phyloP scores from a whole-genome alignment of 2,888 invertebrate genomes.

The Frankliniella fusca region DNA sequence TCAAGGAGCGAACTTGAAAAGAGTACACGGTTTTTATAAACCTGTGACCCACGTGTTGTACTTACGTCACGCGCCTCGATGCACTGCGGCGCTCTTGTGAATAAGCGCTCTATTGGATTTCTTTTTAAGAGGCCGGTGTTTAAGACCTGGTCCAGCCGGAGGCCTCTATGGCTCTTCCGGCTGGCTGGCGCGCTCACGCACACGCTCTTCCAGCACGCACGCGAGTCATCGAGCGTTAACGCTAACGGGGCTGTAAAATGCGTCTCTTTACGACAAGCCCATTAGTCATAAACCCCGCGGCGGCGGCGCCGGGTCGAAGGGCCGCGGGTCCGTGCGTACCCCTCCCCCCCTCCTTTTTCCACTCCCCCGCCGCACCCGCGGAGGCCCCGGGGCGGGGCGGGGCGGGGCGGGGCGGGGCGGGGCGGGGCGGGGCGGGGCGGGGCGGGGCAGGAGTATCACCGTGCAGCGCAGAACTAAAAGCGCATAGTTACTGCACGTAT shows the following conservation, averaged over 20 bases:
- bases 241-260: slow-evolving; percentile 15
- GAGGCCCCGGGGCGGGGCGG: no score
- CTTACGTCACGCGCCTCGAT: no score
- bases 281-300: slow-evolving; percentile 11
- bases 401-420: no score
- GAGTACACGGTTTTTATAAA: no score
- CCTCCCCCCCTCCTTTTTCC: background rate
- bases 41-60: no score
- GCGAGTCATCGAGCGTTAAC: background rate
- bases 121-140: background rate
- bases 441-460: background rate
- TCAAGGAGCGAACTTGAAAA: no score
- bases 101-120: background rate
- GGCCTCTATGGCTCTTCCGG: no score
- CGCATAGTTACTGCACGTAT: background rate
- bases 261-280: slow-evolving; percentile 8
- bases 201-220: background rate
- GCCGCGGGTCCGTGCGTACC: background rate
- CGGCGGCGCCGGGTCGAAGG: background rate
- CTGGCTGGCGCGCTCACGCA: background rate
- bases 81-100: background rate
- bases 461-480: background rate
- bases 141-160: no score
- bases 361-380: background rate
- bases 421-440: background rate